These are phyloP conservation scores for Sminthurinus signatus DNA, from an alignment of 1,140 invertebrate species.

Conservation along the genomic window DNA sequence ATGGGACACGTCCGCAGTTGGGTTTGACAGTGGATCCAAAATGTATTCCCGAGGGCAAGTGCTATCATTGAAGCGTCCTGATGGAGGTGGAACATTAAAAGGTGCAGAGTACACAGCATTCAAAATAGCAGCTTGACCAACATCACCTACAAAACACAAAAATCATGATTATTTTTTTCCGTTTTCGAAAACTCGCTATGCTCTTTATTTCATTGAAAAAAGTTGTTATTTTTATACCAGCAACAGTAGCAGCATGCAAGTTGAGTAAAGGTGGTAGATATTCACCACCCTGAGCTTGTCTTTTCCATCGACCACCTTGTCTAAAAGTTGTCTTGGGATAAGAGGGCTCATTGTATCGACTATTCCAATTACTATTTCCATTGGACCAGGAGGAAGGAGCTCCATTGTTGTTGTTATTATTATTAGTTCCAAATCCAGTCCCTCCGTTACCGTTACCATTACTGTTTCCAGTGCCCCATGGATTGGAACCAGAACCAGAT, in stretches of 20 bases:
- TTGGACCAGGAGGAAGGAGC: no score
- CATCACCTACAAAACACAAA: conserved; percentile 25
- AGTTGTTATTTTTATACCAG: neutral
- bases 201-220: no score
- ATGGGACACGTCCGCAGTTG: neutral
- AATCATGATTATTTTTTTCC: neutral
- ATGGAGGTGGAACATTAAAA: conserved; percentile 2
- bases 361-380: no score
- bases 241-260: neutral
- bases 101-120: conserved; percentile 16
- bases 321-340: neutral
- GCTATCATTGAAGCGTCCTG: conserved; percentile 28
- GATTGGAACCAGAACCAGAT: no score
- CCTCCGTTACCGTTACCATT: no score
- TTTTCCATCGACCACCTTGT: conserved; percentile 3
- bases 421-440: no score
- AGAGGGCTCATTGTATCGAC: no score
- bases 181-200: neutral
- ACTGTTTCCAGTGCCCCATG: no score
- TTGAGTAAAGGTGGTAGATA: neutral
- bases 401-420: no score
- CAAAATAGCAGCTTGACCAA: conserved; percentile 38
- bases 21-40: conserved; percentile 12
- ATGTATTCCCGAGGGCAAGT: conserved; percentile 36
- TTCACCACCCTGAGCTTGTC: conserved; percentile 7